Evolutionary conservation across 2,888 invertebrate genomes (phyloP), one percentile per base, ranked within the genome.

Genomic region (Watsonalla binaria): DNA sequence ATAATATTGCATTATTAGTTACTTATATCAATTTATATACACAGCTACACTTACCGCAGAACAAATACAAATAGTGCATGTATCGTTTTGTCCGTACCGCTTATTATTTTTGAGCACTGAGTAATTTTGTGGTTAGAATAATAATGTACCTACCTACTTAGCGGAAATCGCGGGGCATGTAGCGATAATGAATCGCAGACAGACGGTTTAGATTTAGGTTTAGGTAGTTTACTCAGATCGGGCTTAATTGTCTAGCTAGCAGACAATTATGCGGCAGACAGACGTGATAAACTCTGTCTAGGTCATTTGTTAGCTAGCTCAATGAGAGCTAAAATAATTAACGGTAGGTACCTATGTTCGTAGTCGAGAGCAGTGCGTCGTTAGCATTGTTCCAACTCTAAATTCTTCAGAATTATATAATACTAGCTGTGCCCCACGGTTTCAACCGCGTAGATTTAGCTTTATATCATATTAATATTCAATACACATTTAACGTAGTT

Each of bases 221-320:
- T 68, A 63, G 63, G 59, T 72, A 71, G 72, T 77, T 74, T 73
- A 58, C 70, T 74, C 72, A 69, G 75, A 76, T 74, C 65, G 62
- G 74, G 77, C 81, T 82, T 84, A 83, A 85, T 85, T 84, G 82
- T 5, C 11, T 11, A 42, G 79, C 77, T 73, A 73, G 74, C 76
- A 76, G 82, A 81, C 83, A 83, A 84, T 83, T 84, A 85, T 81
- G 74, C 66, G 76, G 76, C 84, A 85, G 86, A 84, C 84, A 78
- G 77, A 71, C 74, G 73, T 78, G 82, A 78, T 82, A 82, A 24
- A 78, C 72, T 77, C 78, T 78, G 82, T 82, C 82, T 85, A 81
- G 85, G 84, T 84, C 84, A 82, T 79, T 81, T 75, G 78, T 76
- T 76, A 71, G 71, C 71, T 73, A 65, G 68, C 70, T 66, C 64